Base-by-base conservation (phyloP, 2,888 invertebrate species). In the Erebia ligea region DNA sequence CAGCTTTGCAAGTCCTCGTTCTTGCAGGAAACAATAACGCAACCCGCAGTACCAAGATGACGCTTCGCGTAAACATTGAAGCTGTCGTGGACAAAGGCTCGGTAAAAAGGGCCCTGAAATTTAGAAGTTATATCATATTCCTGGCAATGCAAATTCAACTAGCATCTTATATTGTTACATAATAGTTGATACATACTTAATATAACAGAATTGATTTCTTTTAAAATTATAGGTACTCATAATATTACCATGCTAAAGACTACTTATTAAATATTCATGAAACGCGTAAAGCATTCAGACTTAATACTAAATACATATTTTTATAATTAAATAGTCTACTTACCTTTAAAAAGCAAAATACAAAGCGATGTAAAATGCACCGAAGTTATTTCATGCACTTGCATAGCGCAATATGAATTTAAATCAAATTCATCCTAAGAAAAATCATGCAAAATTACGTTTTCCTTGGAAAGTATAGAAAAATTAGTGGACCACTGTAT, bases 1-100 rank as follows among this genome's bases (percentile, higher is more conserved):
- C 95, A 95, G 21, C 89, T 90, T 2, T 78, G 79, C 9, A 86
- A 68, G 1, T 87, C 84, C 1, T 87, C 83, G 67, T 85, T 84
- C 56, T 86, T 82, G 76, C 94, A 94, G 17, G 93, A 86, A 1
- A 92, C 83, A 1, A 94, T 56, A 0, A 81, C 75, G 67, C 94
- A 94, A 2, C 81, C 76, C 0, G 82, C 84, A 0, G 89, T 81
- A 0, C 91, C 91, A 0, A 87, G 6, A 45, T 84, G 76, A 0
- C 89, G 78, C 0, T 84, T 82, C 0, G 82, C 83, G 70, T 90
- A 93, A 0, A 86, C 88, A 72, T 94, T 87, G 1, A 86, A 83
- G 0, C 94, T 94, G 54, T 94, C 93, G 73, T 91, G 92, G 0
- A 91, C 88, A 10, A 94, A 88, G 6, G 94, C 88, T n/a, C 92